phyloP scores from a whole-genome alignment of 1,140 invertebrate genomes.

The Geopemphigus sp. region DNA sequence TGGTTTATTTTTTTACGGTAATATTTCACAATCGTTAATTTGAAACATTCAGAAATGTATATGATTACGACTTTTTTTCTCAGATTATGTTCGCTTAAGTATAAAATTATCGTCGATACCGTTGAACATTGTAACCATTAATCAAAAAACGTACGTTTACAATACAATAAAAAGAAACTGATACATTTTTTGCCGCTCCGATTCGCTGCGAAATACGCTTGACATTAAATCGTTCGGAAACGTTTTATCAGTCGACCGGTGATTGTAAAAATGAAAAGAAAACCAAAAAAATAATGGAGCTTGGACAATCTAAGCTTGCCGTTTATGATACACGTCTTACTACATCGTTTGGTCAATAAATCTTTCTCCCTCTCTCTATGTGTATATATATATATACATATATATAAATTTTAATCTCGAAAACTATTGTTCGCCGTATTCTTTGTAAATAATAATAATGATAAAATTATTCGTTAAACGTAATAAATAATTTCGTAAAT shows the following conservation, averaged over 20 bases:
- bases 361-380: not conserved
- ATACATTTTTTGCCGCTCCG: not conserved
- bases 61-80: not conserved
- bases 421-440: not conserved
- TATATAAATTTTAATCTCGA: not conserved
- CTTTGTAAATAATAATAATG: not conserved
- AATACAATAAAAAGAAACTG: not conserved
- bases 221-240: not conserved
- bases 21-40: not conserved
- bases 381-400: not conserved
- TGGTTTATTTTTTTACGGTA: not conserved
- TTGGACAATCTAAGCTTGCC: not conserved
- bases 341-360: not conserved
- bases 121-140: not conserved
- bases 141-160: not conserved
- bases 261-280: not conserved
- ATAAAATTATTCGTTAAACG: not conserved
- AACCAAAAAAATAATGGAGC: not conserved
- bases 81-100: not conserved
- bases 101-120: not conserved
- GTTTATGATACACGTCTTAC: constrained; percentile 15
- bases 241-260: not conserved
- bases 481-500: constrained; percentile 7
- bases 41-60: not conserved
- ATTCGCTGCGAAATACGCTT: not conserved